phyloP scores from a whole-genome alignment of 2,113 vertebrate species.

The Numida meleagris region DNA sequence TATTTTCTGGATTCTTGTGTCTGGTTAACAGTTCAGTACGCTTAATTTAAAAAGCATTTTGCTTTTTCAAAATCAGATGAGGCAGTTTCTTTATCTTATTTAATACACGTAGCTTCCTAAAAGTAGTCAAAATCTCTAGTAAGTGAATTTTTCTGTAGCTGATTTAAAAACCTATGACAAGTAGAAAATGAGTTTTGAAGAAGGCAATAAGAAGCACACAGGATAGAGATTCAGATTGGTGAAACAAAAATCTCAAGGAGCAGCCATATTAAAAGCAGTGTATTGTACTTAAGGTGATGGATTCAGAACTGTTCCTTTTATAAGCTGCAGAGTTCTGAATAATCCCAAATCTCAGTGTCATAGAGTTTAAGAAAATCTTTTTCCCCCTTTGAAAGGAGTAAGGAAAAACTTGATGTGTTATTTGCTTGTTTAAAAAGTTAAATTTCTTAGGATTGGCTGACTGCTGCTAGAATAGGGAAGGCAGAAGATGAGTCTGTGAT shows the following conservation, averaged over 20 bases:
- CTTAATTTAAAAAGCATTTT: background rate
- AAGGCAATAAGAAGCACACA: background rate
- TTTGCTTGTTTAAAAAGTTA: background rate
- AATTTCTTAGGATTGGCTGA: background rate
- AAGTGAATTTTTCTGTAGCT: background rate
- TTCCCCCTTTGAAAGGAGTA: background rate
- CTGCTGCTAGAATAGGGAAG: background rate
- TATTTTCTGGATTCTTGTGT: fast-evolving
- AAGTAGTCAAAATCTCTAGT: background rate
- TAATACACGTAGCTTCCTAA: background rate
- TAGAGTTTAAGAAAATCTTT: background rate
- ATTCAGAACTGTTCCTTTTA: background rate
- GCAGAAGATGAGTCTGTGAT: background rate
- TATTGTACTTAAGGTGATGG: background rate
- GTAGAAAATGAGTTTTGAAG: background rate
- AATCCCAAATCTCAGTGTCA: background rate
- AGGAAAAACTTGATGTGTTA: background rate
- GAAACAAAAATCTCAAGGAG: background rate
- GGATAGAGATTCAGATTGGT: background rate
- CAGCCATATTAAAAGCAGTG: background rate
- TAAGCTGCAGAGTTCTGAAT: background rate
- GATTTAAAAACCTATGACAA: background rate
- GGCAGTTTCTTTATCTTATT: background rate
- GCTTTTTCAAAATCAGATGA: background rate
- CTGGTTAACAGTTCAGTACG: background rate